phyloP scores from a whole-genome alignment of 1,140 invertebrate species.

The Mactra quadrangularis region DNA sequence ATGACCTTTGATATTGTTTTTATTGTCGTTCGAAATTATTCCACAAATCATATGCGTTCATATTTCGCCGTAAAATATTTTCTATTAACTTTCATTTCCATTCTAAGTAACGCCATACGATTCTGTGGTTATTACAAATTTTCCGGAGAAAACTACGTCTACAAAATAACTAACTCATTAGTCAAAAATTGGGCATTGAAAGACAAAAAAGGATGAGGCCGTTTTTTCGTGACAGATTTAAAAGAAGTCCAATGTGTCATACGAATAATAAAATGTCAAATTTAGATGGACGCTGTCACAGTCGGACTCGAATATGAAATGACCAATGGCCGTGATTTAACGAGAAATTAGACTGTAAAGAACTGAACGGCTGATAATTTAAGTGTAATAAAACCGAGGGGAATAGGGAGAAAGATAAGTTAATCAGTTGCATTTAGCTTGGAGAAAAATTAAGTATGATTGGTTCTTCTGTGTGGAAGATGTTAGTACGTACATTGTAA shows the following conservation, averaged over 20 bases:
- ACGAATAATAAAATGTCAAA: constrained; percentile 39
- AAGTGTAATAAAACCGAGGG: constrained; percentile 24
- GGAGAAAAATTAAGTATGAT: too few species aligned
- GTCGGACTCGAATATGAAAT: constrained; percentile 24
- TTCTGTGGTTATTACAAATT: too few species aligned
- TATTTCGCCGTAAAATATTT: too few species aligned
- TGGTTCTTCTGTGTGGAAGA: too few species aligned
- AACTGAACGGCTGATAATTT: constrained; percentile 5
- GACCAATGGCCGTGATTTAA: constrained; percentile 34
- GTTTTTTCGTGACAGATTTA: constrained; percentile 37
- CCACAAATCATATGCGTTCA: too few species aligned
- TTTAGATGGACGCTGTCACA: constrained; percentile 23
- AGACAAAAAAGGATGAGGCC: constrained; percentile 21
- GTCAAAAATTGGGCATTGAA: constrained; percentile 17
- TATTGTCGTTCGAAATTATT: too few species aligned
- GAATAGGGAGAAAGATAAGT: not conserved
- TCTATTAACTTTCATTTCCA: too few species aligned
- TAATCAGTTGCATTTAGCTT: too few species aligned
- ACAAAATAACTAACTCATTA: constrained; percentile 20
- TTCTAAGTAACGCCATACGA: too few species aligned
- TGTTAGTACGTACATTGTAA: too few species aligned
- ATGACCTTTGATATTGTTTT: too few species aligned
- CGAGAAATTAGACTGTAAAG: not conserved
- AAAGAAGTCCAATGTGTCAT: constrained; percentile 35
- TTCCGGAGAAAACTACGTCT: not conserved